phyloP scores from a whole-genome alignment of 1,140 invertebrate species.

The Spodoptera litura region DNA sequence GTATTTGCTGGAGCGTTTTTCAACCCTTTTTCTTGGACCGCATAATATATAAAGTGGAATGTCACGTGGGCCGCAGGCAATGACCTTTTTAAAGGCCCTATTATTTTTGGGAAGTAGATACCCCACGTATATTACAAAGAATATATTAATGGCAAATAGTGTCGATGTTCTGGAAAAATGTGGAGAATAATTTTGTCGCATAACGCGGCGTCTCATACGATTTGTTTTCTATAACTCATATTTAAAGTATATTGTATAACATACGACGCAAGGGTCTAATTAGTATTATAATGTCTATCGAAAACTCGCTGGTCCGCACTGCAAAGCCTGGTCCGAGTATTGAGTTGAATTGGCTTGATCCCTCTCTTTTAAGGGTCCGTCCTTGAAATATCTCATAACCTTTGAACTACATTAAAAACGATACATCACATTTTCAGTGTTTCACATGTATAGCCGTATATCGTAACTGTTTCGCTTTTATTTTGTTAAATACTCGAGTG shows the following conservation, averaged over 20 bases:
- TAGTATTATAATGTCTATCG: background rate
- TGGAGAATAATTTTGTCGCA: background rate
- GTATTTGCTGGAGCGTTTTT: conserved; percentile 1
- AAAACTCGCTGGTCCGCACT: background rate
- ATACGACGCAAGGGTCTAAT: background rate
- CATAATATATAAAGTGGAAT: conserved; percentile 15
- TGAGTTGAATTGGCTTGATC: conserved; percentile 20
- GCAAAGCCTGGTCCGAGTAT: background rate
- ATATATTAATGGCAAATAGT: background rate
- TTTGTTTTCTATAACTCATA: background rate
- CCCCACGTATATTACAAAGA: background rate
- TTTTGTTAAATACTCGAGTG: background rate
- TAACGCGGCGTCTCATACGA: too few relatives aligned
- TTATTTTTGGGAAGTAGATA: conserved; percentile 21
- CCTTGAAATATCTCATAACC: conserved; percentile 4
- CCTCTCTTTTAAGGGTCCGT: conserved; percentile 4
- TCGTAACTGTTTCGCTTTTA: too few relatives aligned
- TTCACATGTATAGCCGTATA: too few relatives aligned
- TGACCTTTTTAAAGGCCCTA: conserved; percentile 27
- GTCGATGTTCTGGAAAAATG: background rate
- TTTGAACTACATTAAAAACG: background rate
- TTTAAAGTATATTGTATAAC: background rate
- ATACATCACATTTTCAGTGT: too few relatives aligned
- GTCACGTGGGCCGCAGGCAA: conserved; percentile 15
- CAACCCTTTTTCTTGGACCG: conserved; percentile 28